Evolutionary conservation across 23 tunicate genomes (phyloP).

Genomic region (Phallusia fumigata): DNA sequence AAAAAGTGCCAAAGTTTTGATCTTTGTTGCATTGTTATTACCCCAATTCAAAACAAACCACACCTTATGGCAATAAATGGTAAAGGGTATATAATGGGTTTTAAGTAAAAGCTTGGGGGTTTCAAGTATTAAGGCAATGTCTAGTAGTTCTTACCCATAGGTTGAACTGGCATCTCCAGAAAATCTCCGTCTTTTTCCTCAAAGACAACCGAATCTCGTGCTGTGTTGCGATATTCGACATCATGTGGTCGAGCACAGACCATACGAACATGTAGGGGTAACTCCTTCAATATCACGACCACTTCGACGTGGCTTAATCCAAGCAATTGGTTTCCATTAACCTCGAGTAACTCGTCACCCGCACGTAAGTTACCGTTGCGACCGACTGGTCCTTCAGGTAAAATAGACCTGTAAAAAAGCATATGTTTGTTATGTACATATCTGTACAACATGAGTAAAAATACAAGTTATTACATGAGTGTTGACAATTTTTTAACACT

Average conservation of each 20-base stretch:
- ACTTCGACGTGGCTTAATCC: conserved; percentile 85
- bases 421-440: no score
- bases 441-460: no score
- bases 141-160: not conserved
- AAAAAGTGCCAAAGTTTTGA: no score
- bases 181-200: conserved; percentile 65
- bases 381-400: conserved; percentile 94
- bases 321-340: conserved; percentile 57
- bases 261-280: conserved; percentile 81
- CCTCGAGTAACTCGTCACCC: conserved; percentile 94
- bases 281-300: conserved; percentile 79
- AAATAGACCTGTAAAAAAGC: conserved; percentile 51
- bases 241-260: conserved; percentile 76
- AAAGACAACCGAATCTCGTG: conserved; percentile 55
- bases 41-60: no score
- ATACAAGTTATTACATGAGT: no score
- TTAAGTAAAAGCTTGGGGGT: no score
- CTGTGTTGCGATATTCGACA: not conserved
- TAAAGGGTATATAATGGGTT: no score
- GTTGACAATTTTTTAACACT: no score
- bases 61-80: no score
- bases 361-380: conserved; percentile 38
- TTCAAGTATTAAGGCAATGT: no score
- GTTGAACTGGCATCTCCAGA: conserved; percentile 28
- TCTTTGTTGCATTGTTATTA: no score